These are phyloP conservation scores for Saguinus midas DNA, from an alignment of 2,113 vertebrate species.

Conservation along the genomic window DNA sequence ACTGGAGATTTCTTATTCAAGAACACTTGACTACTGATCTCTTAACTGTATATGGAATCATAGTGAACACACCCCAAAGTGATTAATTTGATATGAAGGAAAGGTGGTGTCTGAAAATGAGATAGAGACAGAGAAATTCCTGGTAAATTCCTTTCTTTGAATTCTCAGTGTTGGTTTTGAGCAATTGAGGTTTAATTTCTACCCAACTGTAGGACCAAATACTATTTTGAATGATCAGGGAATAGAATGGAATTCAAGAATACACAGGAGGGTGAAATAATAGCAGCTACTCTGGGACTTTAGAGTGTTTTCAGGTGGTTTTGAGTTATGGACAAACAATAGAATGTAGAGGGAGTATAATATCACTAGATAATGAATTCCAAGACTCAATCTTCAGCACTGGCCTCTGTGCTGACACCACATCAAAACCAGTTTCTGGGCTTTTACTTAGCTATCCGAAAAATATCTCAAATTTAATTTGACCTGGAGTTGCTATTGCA, in stretches of 20 bases:
- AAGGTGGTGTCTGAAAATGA: neutral
- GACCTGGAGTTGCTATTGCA: neutral
- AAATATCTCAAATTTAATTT: neutral
- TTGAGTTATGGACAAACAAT: neutral
- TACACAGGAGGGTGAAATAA: neutral
- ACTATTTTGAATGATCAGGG: neutral
- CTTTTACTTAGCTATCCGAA: neutral
- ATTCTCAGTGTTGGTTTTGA: neutral
- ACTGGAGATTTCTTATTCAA: neutral
- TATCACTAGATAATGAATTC: neutral
- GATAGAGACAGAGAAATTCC: neutral
- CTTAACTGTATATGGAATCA: neutral
- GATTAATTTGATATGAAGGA: neutral
- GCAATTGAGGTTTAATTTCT: neutral
- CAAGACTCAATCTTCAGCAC: neutral
- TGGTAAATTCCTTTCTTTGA: slow-evolving; percentile 13
- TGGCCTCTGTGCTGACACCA: neutral
- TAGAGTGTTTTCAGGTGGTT: neutral
- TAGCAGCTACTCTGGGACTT: neutral
- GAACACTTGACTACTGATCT: neutral
- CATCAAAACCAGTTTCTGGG: neutral
- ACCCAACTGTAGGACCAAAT: neutral
- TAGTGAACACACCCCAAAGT: neutral
- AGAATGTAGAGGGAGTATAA: neutral
- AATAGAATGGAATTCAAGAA: neutral